Evolutionary conservation across 1,140 invertebrate genomes (phyloP).

Genomic region (Drosophila burlai): DNA sequence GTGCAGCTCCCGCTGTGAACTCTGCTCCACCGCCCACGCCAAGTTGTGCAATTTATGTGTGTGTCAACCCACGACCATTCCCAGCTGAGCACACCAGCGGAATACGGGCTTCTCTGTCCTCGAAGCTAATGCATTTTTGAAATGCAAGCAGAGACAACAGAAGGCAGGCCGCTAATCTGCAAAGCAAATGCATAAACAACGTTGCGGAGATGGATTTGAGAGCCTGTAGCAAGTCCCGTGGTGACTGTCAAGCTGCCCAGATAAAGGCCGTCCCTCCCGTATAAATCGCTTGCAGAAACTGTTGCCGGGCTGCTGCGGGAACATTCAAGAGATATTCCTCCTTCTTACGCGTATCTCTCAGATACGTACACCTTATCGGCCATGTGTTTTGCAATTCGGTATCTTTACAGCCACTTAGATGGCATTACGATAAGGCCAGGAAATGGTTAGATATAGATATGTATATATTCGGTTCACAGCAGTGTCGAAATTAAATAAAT

Average conservation of each 20-base stretch:
- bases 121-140: conserved; percentile 57
- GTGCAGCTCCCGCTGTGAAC: conserved; percentile 56
- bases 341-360: conserved; percentile 44
- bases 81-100: conserved; percentile 22
- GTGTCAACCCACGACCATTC: conserved; percentile 14
- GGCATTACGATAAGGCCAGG: conserved; percentile 14
- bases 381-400: conserved; percentile 61
- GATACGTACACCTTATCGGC: conserved; percentile 63
- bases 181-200: conserved; percentile 72
- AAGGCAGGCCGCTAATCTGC: conserved; percentile 51
- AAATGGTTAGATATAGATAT: conserved; percentile 7
- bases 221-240: conserved; percentile 20
- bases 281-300: conserved; percentile 13
- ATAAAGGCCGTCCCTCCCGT: conserved; percentile 34
- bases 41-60: conserved; percentile 60
- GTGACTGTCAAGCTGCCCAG: conserved; percentile 23
- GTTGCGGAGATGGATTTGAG: conserved; percentile 11
- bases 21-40: conserved; percentile 18
- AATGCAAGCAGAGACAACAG: conserved; percentile 29
- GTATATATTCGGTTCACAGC: neutral
- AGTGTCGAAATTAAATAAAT: conserved; percentile 23
- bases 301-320: conserved; percentile 58
- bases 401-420: conserved; percentile 43
- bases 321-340: conserved; percentile 44
- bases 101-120: conserved; percentile 19